Base-by-base conservation (phyloP, 1,140 invertebrate species). In the Musca vetustissima region DNA sequence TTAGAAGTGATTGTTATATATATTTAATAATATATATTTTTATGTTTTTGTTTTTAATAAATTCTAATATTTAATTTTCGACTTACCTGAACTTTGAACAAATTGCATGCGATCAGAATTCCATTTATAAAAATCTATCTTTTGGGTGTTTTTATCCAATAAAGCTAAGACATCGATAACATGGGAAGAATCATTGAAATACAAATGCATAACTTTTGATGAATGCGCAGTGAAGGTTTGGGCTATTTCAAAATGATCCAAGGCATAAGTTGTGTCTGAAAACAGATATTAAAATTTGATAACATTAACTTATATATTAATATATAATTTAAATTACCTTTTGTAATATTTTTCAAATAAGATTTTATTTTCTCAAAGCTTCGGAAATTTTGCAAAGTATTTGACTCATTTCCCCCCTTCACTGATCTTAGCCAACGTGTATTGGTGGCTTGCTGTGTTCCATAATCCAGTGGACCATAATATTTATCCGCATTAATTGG, bases 401-500 rank as follows among this genome's bases (percentile, higher is more conserved):
- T 9, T 48, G 22, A 64, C 48, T 49, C 1, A 4, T 28, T 36
- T 32, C 49, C 36, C 15, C 11, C 17, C 32, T 15, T 3, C 21
- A 24, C 43, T 49, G 1, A 57, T 48, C 8, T 28, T 8, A 28
- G 11, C 36, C 36, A 43, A 13, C 36, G 36, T 43, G 36, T 43
- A 13, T 6, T 6, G 36, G 28, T 28, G 8, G 28, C 8, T 28
- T 28, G 28, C 8, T 47, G 64, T 48, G 64, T 48, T 52, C 6
- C 11, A 57, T 11, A 25, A n/a, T 32, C 50, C 1, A n/a, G n/a
- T n/a, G 57, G 67, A 64, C 61, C 61, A 15, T 52, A 50, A 28
- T 69, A 69, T 1, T 66, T 25, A 24, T 66, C 61, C 52, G 78
- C 76, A 0, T 66, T 72, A 1, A 80, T 66, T 0, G 78, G 74